Evolutionary conservation across 2,113 vertebrate species (phyloP), one percentile per base, ranked within the genome.

Genomic region (Benitochromis conjunctus): DNA sequence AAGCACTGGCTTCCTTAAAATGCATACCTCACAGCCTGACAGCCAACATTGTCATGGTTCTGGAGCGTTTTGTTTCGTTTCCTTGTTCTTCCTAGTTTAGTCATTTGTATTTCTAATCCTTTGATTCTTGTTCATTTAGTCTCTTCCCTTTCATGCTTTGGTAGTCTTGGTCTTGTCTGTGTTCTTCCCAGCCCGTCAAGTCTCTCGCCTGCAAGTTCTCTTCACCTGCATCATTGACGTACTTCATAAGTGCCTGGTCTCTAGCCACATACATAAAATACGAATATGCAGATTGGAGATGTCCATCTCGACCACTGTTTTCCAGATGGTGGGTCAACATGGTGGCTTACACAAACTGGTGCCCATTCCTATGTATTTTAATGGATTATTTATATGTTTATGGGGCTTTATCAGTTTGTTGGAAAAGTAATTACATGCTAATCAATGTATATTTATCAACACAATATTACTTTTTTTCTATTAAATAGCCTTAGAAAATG

Each of bases 361-460:
- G 6, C 60, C 0, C 31, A 64, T 18, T 12, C 0, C 60, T 36
- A n/a, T 36, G 31, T 12, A 38, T 38, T 62, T 62, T 62, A 62
- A 64, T 64, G 31, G 60, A 7, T 64, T 64, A 38, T n/a, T 64
- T 64, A 38, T 62, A 1, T 64, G 2, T 38, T 38, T 64, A 12
- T 64, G 31, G 38, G 10, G 31, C 18, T n/a, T 0, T 38, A 64
- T 64, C 18, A 64, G 31, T 1, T 64, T n/a, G 1, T 38, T 64
- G 60, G 60, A 36, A 8, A 7, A 38, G 10, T 64, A 64, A 64
- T 64, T 64, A 64, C 60, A 64, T 38, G 31, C 60, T 38, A 34
- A 64, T 64, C 31, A 13, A 38, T 38, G 31, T 64, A 64, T 38
- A 64, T 64, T 64, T n/a, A n/a, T 64, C 31, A 38, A n/a, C 38